Evolutionary conservation across 1,140 invertebrate genomes (phyloP).

Genomic region (Hermetia illucens): DNA sequence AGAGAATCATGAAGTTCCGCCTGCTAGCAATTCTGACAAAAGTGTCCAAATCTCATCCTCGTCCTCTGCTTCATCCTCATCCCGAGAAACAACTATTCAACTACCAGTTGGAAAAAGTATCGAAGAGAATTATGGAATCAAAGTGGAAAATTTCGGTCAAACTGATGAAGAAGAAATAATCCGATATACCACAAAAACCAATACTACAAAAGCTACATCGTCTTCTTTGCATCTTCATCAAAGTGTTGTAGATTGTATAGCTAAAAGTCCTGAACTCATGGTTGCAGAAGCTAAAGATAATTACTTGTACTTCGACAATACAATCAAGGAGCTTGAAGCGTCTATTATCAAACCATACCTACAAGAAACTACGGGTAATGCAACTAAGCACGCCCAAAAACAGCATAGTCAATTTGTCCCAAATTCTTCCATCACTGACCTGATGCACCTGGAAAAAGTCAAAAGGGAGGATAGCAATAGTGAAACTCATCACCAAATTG

Average conservation of each 20-base stretch:
- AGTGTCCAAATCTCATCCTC: neutral
- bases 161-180: slow-evolving; percentile 2
- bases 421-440: too few relatives aligned
- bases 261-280: neutral
- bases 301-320: neutral
- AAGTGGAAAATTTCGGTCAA: neutral
- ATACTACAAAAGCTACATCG: too few relatives aligned
- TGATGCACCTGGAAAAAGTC: neutral
- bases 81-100: too few relatives aligned
- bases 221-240: too few relatives aligned
- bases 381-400: too few relatives aligned
- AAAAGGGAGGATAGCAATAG: neutral
- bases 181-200: neutral
- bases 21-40: neutral
- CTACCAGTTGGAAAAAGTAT: neutral
- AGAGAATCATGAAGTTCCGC: neutral
- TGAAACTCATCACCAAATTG: neutral
- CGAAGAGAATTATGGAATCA: neutral
- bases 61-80: neutral
- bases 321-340: neutral
- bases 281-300: neutral
- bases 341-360: neutral
- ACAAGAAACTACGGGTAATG: too few relatives aligned
- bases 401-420: too few relatives aligned
- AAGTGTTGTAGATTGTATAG: neutral